Evolutionary conservation across 2,888 invertebrate species (phyloP), one percentile per base, ranked within the genome.

Genomic region (Acleris laterana): DNA sequence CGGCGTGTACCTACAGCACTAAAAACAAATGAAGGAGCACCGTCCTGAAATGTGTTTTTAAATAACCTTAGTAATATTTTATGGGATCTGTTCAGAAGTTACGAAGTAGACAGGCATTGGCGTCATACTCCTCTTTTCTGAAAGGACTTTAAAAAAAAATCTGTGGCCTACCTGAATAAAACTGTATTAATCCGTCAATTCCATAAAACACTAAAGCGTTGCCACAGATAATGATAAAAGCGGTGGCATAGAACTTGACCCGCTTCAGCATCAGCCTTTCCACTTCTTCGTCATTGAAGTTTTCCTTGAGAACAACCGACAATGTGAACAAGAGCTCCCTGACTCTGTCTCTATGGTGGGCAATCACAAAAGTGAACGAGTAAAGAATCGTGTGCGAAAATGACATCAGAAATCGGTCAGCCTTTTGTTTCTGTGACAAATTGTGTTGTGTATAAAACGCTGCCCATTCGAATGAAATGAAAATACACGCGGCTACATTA

Each of bases 391-490:
- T 65, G 25, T 74, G 72, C 0, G 72, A 50, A 1, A 70, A 32
- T 0, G 50, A 42, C 62, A 71, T 70, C 7, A 74, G 7, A 3
- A 68, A 20, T 0, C 48, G 25, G 44, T 74, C 71, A n/a, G 57
- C 17, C 1, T 17, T 62, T 38, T 76, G 73, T 20, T 73, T 77
- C 17, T 75, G 71, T 1, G 71, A 67, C 60, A 81, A 67, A 22
- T 74, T 70, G 2, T 74, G 70, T 53, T 81, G 80, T 0, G 78
- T 78, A 16, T 70, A 62, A 52, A 63, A 72, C 1, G 77, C 69
- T 4, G 52, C 63, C 32, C 58, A 57, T 52, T 72, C 71, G 3
- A 51, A 58, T 1, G 51, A 13, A 4, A 75, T 52, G n/a, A 74
- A 63, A 1, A 68, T 1, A 9, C 62, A 49, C 1, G 55, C 0